These are phyloP conservation scores for Mesoclemmys tuberculata DNA, from an alignment of 2,113 vertebrate genomes.

Conservation along the genomic window DNA sequence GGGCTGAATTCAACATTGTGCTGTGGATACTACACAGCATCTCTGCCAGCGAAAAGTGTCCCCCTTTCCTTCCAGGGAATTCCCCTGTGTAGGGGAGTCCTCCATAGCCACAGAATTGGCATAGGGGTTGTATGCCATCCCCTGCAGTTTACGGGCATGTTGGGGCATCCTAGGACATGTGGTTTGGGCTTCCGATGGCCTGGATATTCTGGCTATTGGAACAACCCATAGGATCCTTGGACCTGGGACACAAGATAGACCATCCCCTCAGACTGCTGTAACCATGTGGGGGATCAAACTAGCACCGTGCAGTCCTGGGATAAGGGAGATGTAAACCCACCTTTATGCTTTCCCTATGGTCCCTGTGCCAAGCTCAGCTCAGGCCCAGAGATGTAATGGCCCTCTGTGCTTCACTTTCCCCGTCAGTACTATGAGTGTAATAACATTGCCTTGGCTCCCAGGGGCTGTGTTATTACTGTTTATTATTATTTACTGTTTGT, in stretches of 20 bases:
- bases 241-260: neutral
- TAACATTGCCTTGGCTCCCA: neutral
- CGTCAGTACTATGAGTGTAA: neutral
- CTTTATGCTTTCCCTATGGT: neutral
- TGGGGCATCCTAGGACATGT: neutral
- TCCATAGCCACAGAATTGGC: neutral
- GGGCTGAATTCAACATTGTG: neutral
- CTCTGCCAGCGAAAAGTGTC: neutral
- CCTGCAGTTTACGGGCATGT: neutral
- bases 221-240: rapidly evolving
- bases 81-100: neutral
- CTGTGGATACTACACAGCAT: neutral
- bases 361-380: neutral
- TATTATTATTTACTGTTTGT: constrained; percentile 50
- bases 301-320: neutral
- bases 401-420: constrained; percentile 24
- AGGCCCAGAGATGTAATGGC: neutral
- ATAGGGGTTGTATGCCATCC: rapidly evolving
- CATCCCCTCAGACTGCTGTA: neutral
- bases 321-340: neutral
- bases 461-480: neutral
- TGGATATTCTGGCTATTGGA: neutral
- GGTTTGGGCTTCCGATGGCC: rapidly evolving
- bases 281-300: neutral
- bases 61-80: neutral